phyloP scores from a whole-genome alignment of 2,888 invertebrate species.

The Parnassius mnemosyne region DNA sequence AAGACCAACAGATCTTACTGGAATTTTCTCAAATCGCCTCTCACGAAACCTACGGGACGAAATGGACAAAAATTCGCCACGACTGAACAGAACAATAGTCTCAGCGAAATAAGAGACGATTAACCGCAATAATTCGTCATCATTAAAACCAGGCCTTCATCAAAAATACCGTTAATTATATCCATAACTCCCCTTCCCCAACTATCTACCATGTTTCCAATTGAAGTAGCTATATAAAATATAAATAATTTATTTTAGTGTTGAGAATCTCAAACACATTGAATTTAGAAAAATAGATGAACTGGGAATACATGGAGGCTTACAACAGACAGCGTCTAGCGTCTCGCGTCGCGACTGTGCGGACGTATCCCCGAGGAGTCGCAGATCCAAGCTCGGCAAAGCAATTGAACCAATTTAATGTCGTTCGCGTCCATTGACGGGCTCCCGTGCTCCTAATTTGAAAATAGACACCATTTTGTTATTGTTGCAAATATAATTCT shows the following conservation, averaged over 20 bases:
- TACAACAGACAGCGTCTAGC: slow-evolving; percentile 22
- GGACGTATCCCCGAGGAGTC: slow-evolving; percentile 63
- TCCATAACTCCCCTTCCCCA: too few species aligned
- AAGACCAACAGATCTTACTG: too few species aligned
- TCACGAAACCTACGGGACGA: too few species aligned
- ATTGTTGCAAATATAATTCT: slow-evolving; percentile 51
- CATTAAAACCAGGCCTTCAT: too few species aligned
- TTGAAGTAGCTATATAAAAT: too few species aligned
- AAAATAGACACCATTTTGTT: slow-evolving; percentile 72
- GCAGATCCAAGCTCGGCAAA: slow-evolving; percentile 65
- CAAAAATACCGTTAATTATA: too few species aligned
- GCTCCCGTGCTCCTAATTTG: slow-evolving; percentile 71
- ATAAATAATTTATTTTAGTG: neutral
- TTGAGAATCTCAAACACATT: slow-evolving; percentile 34
- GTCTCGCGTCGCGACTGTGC: slow-evolving; percentile 41
- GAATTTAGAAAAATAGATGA: slow-evolving; percentile 45
- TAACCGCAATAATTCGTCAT: too few species aligned
- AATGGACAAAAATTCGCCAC: too few species aligned
- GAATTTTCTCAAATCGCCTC: too few species aligned
- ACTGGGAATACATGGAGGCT: slow-evolving; percentile 45
- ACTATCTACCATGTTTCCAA: too few species aligned
- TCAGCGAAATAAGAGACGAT: too few species aligned
- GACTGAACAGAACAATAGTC: too few species aligned
- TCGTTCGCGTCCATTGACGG: slow-evolving; percentile 74
- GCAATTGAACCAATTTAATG: slow-evolving; percentile 79